Base-by-base conservation (phyloP, 2,113 vertebrate species). In the Erinaceus europaeus region DNA sequence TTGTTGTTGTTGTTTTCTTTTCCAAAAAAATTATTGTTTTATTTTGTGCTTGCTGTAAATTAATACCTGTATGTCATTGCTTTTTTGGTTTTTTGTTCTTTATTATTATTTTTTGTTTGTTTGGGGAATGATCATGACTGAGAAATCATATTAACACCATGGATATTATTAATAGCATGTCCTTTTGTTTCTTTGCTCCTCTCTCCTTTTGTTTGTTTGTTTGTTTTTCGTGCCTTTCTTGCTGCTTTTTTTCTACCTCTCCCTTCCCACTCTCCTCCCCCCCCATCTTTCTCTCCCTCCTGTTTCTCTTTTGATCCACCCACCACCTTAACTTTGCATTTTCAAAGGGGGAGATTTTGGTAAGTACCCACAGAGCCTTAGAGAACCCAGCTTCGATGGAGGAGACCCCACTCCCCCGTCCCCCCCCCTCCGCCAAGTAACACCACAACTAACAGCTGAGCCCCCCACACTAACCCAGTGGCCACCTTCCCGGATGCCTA, bases 261-360 rank as follows among this genome's bases (percentile, higher is more conserved):
- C 84, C 92, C 91, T 93, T 69, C 65, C n/a, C 91, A 89, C 88
- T 92, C 71, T 79, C 88, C 86, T 62, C 95, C 93, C 96, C 7
- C 11, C 88, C 73, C 93, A 91, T 71, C 89, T n/a, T n/a, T n/a
- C n/a, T n/a, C n/a, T n/a, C n/a, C n/a, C n/a, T n/a, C n/a, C n/a
- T n/a, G n/a, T n/a, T n/a, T 96, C 95, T 94, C 96, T 90, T 87
- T 87, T 93, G 83, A 85, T 93, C 93, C 95, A 93, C 87, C 94
- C 91, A 95, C 96, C 90, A 95, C 90, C 90, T 95, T 97, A 97
- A 96, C 97, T 95, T 96, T 95, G 90, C 77, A 52, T 96, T 91
- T 96, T 91, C 94, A 97, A 98, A 99, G 98, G 98, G 98, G 97
- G 98, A 99, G 97, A 98, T 99, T 93, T 96, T 99, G 98, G 98